These are phyloP conservation scores for Lasioglossum morio DNA, from an alignment of 2,888 invertebrate genomes.

Conservation along the genomic window DNA sequence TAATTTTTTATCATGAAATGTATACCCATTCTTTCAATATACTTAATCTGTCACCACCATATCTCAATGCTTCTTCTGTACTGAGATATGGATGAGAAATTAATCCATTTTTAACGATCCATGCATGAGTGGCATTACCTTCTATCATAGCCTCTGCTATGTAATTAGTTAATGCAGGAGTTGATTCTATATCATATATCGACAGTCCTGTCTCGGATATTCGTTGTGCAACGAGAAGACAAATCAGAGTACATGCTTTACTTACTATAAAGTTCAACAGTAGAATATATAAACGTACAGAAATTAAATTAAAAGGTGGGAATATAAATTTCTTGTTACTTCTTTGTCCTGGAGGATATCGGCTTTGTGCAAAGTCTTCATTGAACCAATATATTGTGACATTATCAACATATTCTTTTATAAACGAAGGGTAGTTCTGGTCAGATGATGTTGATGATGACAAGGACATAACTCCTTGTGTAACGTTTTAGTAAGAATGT, in stretches of 20 bases:
- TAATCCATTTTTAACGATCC: conserved; percentile 75
- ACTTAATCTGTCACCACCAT: conserved; percentile 78
- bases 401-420: conserved; percentile 70
- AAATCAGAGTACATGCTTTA: conserved; percentile 88
- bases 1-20: neutral
- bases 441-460: conserved; percentile 78
- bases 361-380: conserved; percentile 87
- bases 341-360: conserved; percentile 85
- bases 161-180: conserved; percentile 83
- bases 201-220: conserved; percentile 72
- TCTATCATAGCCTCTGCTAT: conserved; percentile 87
- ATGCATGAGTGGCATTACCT: conserved; percentile 86
- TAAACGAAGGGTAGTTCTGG: conserved; percentile 74
- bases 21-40: conserved; percentile 82
- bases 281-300: conserved; percentile 11
- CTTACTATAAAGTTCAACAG: conserved; percentile 83
- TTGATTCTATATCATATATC: conserved; percentile 71
- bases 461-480: conserved; percentile 75
- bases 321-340: conserved; percentile 65
- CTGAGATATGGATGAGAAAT: conserved; percentile 80
- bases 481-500: conserved; percentile 34
- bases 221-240: conserved; percentile 85
- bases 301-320: neutral
- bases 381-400: conserved; percentile 86
- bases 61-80: conserved; percentile 82